Evolutionary conservation across 2,113 vertebrate genomes (phyloP).

Genomic region (Holacanthus passer): DNA sequence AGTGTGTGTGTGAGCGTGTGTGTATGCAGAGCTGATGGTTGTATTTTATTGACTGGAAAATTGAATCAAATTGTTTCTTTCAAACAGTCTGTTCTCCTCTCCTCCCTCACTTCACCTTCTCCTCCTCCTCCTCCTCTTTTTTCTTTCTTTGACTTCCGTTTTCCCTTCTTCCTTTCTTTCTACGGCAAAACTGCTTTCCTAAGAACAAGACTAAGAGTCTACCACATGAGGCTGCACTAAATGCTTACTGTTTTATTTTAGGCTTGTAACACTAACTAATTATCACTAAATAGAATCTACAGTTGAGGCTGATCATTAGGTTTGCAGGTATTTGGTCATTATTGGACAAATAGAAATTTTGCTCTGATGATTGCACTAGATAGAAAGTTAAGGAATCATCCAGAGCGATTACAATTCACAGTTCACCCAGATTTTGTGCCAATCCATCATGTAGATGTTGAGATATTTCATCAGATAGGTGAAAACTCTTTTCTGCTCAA

Average conservation of each 20-base stretch:
- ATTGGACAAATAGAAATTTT: neutral
- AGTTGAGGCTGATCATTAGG: neutral
- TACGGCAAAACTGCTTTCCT: neutral
- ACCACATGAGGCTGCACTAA: neutral
- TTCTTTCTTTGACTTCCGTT: neutral
- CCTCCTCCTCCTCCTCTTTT: neutral
- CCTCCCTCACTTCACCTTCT: constrained; percentile 37
- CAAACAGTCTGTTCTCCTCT: constrained; percentile 86
- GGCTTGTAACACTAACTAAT: neutral
- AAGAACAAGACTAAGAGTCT: neutral
- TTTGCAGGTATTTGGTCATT: neutral
- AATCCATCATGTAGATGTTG: neutral
- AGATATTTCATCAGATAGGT: too few relatives aligned
- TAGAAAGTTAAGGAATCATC: too few relatives aligned
- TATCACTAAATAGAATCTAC: neutral
- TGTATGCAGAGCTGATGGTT: constrained; percentile 90
- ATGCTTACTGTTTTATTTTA: neutral
- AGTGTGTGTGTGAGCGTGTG: constrained; percentile 19
- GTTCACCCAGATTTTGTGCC: neutral
- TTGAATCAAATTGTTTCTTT: constrained; percentile 99
- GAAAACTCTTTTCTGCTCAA: too few relatives aligned
- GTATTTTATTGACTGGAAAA: constrained; percentile 99
- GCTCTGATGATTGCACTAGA: too few relatives aligned
- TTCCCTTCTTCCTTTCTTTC: neutral
- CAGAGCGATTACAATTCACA: neutral